phyloP scores from a whole-genome alignment of 2,113 vertebrate genomes.

The human region DNA sequence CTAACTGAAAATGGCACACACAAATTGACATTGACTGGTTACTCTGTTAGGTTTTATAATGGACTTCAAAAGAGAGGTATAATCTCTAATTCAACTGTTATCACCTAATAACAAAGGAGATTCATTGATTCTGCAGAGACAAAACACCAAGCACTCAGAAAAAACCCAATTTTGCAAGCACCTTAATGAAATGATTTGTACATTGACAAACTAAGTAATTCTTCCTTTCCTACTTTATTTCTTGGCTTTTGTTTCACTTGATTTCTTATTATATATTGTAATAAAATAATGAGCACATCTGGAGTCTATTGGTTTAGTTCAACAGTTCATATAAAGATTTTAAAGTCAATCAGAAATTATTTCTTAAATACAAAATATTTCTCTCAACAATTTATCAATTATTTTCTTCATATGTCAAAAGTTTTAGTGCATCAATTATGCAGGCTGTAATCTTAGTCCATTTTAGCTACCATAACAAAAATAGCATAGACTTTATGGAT shows the following conservation, averaged over 20 bases:
- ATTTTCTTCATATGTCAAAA: background rate
- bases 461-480: background rate
- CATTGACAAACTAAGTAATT: background rate
- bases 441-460: background rate
- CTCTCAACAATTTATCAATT: background rate
- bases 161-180: too few relatives aligned
- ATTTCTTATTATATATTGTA: constrained; percentile 8
- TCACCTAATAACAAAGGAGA: background rate
- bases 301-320: background rate
- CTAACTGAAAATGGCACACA: background rate
- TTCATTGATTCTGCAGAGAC: background rate
- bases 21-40: constrained; percentile 35
- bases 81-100: background rate
- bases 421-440: background rate
- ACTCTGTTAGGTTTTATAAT: constrained; percentile 46
- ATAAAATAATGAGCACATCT: background rate
- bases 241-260: background rate
- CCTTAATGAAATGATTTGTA: constrained; percentile 1
- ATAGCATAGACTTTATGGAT: background rate
- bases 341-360: background rate
- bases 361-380: background rate
- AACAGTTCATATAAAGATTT: background rate
- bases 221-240: background rate
- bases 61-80: background rate
- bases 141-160: background rate